phyloP scores from a whole-genome alignment of 2,113 vertebrate genomes.

The Pomatostomus ruficeps region DNA sequence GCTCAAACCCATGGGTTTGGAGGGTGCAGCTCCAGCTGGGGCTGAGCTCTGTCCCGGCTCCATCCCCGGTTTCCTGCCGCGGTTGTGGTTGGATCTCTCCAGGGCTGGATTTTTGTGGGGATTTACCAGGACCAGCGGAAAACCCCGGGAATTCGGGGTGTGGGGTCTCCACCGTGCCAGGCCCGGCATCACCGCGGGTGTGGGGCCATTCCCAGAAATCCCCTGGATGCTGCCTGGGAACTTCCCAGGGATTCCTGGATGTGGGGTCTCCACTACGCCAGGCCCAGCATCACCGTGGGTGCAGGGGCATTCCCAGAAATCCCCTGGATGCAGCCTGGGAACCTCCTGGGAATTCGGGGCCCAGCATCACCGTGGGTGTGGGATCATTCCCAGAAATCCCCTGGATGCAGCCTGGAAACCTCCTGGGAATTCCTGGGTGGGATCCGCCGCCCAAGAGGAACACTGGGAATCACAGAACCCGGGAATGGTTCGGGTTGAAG shows the following conservation, averaged over 20 bases:
- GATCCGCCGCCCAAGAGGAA: fast-evolving
- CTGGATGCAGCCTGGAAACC: not conserved
- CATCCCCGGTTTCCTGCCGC: not conserved
- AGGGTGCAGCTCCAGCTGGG: not conserved
- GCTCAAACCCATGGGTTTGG: not conserved
- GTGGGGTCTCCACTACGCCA: not conserved
- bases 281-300: fast-evolving
- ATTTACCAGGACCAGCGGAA: not conserved
- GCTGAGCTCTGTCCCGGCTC: not conserved
- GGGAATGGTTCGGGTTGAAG: not conserved
- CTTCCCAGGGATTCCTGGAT: not conserved
- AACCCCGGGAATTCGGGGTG: not conserved
- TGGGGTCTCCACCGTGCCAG: not conserved
- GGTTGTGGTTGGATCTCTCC: not conserved
- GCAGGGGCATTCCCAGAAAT: not conserved
- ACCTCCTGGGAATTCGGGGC: fast-evolving
- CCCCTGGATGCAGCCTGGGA: not conserved
- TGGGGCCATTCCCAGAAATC: not conserved
- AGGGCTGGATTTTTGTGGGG: not conserved
- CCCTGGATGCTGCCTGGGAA: not conserved
- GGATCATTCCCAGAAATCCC: not conserved
- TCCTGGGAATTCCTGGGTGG: not conserved
- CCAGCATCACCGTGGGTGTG: no score
- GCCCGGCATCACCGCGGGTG: fast-evolving
- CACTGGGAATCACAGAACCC: fast-evolving